Evolutionary conservation across 2,888 invertebrate genomes (phyloP), one percentile per base, ranked within the genome.

Genomic region (Drosophila sordidula): DNA sequence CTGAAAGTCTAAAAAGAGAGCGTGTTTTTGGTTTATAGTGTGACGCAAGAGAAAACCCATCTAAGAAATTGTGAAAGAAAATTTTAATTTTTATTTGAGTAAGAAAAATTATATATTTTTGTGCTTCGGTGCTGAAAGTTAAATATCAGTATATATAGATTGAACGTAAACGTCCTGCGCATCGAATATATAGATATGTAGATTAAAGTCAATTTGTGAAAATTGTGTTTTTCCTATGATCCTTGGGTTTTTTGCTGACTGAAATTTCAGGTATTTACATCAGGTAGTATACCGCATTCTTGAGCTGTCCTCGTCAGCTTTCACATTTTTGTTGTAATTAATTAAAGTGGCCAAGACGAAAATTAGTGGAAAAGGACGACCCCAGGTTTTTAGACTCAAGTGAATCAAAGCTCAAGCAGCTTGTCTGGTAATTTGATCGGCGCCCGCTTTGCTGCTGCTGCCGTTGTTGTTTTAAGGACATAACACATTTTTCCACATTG

Each of bases 401-500:
- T 82, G 80, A 83, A 82, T 83, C 86, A 85, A 85, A 83, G 79
- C 64, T 65, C 51, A 55, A 57, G 18, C 47, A 49, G 45, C 26
- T 57, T 81, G 44, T 50, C 56, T 58, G 57, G 86, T 81, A 86
- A 81, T 83, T 80, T 80, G 81, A 81, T 86, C 69, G 74, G 34
- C 4, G 63, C 34, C n/a, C 18, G 12, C 6, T 14, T 25, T 34
- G n/a, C 38, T 39, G 57, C 22, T 56, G 41, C 26, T 26, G n/a
- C 42, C 29, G 29, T 50, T 68, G 47, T 50, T 54, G 29, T 55
- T 58, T 63, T 42, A 52, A 54, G 80, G 68, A 70, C 65, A 58
- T 41, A 47, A 64, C 62, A 68, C 66, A 78, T 66, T 75, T 68
- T 85, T 75, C 75, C 87, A 70, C 74, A 62, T 74, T 74, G 85